Conservation (phyloP, 2,797 vertebrate genomes). For the Catamblyrhynchus diadema region DNA sequence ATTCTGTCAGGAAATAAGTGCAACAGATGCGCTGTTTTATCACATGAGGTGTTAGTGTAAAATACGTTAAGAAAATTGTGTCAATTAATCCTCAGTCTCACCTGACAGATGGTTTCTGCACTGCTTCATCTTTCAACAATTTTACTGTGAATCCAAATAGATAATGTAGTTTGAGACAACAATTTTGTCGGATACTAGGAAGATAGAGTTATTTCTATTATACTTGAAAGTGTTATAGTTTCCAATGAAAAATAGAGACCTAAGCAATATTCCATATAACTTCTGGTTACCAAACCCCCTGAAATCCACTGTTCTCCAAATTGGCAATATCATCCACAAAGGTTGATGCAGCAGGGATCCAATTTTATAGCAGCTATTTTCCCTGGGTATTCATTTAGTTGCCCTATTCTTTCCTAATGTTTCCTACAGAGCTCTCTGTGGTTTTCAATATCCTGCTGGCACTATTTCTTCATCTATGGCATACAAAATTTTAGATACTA, state of each 20-base stretch:
- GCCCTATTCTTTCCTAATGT: conserved; percentile 43
- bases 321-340: background rate
- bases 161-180: background rate
- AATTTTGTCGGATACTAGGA: background rate
- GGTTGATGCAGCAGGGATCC: conserved; percentile 12
- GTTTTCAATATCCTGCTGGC: conserved; percentile 50
- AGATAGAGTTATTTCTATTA: conserved; percentile 28
- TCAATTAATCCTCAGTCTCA: background rate
- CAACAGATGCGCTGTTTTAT: background rate
- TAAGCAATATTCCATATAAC: conserved; percentile 18
- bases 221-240: background rate
- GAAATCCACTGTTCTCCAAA: conserved; percentile 37
- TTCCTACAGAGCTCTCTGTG: conserved; percentile 48
- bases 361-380: conserved; percentile 47
- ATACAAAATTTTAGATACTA: conserved; percentile 24
- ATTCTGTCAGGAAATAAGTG: background rate
- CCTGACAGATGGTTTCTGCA: background rate
- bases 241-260: conserved; percentile 6
- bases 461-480: conserved; percentile 37
- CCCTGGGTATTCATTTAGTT: conserved; percentile 31
- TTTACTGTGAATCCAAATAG: conserved; percentile 17
- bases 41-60: background rate
- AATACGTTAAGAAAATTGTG: background rate
- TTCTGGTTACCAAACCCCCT: background rate
- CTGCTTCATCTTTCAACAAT: conserved; percentile 5